These are phyloP conservation scores for Rhamnusium bicolor DNA, from an alignment of 2,888 invertebrate genomes.

Conservation along the genomic window DNA sequence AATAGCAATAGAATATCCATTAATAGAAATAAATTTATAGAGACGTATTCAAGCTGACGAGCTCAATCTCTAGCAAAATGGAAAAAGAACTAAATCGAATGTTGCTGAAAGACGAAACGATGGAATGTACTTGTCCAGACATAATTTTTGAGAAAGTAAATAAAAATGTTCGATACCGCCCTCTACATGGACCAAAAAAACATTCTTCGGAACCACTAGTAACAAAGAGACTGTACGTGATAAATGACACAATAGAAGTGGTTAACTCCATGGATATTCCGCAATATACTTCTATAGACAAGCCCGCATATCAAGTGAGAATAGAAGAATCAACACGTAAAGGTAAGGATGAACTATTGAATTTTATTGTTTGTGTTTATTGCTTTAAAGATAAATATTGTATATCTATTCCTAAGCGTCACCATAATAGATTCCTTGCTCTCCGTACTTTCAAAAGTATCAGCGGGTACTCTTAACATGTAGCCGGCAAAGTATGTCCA, in stretches of 20 bases:
- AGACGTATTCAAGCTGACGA: slow-evolving; percentile 44
- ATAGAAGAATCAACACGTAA: slow-evolving; percentile 54
- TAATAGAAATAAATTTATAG: slow-evolving; percentile 42
- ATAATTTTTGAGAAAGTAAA: slow-evolving; percentile 80
- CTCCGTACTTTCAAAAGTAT: no score
- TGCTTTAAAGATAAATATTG: no score
- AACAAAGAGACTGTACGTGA: slow-evolving; percentile 78
- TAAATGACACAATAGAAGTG: slow-evolving; percentile 85
- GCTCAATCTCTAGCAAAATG: slow-evolving; percentile 46
- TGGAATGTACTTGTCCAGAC: slow-evolving; percentile 79
- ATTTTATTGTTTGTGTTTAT: no score
- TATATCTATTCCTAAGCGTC: no score
- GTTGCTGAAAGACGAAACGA: slow-evolving; percentile 61
- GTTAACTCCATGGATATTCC: slow-evolving; percentile 63
- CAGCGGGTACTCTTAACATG: no score
- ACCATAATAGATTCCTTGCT: no score
- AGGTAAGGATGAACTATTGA: slow-evolving; percentile 44
- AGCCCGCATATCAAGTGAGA: slow-evolving; percentile 55
- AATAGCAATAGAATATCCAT: no score
- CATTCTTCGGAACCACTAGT: slow-evolving; percentile 73
- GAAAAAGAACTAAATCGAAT: slow-evolving; percentile 57
- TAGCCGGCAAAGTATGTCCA: no score
- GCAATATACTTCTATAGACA: slow-evolving; percentile 58
- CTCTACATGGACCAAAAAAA: slow-evolving; percentile 68
- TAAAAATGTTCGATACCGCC: slow-evolving; percentile 75